These are phyloP conservation scores for Oryzias dopingdopingensis DNA, from an alignment of 2,797 vertebrate genomes.

Conservation along the genomic window DNA sequence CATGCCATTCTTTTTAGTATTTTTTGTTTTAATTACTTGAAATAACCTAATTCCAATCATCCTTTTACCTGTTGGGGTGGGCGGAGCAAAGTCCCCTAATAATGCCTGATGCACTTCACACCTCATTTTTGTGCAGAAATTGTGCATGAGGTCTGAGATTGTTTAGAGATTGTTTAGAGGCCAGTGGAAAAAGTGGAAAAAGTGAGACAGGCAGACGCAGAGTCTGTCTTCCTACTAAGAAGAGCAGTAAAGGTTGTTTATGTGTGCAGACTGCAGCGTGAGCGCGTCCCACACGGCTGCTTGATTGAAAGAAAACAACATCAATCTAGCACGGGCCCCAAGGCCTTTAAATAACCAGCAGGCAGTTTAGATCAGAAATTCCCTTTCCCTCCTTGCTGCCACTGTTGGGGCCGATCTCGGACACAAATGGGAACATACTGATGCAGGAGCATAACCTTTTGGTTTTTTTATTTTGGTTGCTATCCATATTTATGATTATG, in stretches of 20 bases:
- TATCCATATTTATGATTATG: slow-evolving; percentile 5
- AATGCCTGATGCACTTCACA: too few species aligned
- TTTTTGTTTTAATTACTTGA: too few species aligned
- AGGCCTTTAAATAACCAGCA: slow-evolving; percentile 69
- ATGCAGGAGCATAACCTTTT: slow-evolving; percentile 2
- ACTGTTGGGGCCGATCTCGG: slow-evolving; percentile 13
- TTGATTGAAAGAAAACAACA: slow-evolving; percentile 79
- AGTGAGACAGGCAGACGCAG: slow-evolving; percentile 26
- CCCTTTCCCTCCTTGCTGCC: slow-evolving; percentile 27
- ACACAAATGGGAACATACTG: slow-evolving; percentile 21
- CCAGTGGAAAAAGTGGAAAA: slow-evolving; percentile 6
- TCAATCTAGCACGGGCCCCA: slow-evolving; percentile 66
- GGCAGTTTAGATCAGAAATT: slow-evolving; percentile 49
- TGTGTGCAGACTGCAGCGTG: slow-evolving; percentile 46
- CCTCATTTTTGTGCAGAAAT: too few species aligned
- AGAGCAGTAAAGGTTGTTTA: slow-evolving; percentile 56
- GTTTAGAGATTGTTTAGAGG: too few species aligned
- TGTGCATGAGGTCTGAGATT: too few species aligned
- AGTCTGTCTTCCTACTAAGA: slow-evolving; percentile 40
- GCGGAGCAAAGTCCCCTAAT: too few species aligned
- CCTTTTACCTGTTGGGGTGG: too few species aligned
- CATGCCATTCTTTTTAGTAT: too few species aligned
- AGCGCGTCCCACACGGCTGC: slow-evolving; percentile 62
- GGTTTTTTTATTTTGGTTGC: slow-evolving; percentile 5
- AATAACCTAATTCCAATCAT: too few species aligned